Conservation (phyloP, 2,113 vertebrate species). For the Butorides virescens region DNA sequence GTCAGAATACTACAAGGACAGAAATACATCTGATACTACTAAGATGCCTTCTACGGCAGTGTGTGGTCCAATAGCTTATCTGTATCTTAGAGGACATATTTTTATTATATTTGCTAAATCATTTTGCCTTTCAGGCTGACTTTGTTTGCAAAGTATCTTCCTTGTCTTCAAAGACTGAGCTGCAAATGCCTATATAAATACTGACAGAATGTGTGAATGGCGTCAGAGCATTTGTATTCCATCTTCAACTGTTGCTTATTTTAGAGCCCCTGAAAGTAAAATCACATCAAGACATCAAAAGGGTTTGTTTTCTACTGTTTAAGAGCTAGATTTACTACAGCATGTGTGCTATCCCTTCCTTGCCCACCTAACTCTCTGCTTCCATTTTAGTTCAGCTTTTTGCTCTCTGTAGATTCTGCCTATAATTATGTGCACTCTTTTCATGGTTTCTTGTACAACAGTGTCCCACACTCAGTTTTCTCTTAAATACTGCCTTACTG, state of each 20-base stretch:
- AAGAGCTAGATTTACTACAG: not conserved
- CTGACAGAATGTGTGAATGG: not conserved
- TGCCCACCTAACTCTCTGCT: not conserved
- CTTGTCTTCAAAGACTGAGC: not conserved
- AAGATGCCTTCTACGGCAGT: not conserved
- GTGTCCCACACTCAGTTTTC: not conserved
- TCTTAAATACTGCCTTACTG: not conserved
- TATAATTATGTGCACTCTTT: not conserved
- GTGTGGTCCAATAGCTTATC: conserved; percentile 36
- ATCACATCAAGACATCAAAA: not conserved
- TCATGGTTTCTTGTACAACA: not conserved
- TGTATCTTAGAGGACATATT: not conserved
- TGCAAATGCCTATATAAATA: not conserved
- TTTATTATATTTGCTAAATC: not conserved
- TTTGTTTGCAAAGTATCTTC: conserved; percentile 4
- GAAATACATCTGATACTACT: conserved; percentile 1
- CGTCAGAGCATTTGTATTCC: not conserved
- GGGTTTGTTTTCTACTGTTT: not conserved
- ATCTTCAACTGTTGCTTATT: not conserved
- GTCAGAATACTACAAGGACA: not conserved
- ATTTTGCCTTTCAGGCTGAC: not conserved
- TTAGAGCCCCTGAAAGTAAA: not conserved
- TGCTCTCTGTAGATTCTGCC: not conserved
- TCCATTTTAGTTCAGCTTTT: not conserved
- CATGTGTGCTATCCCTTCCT: not conserved